A percentile compares a stretch with the other conserved stretches of the same genome.
phyloP scores from a whole-genome alignment of 2,888 invertebrate genomes.

The Cryptocheilus praepositus region DNA sequence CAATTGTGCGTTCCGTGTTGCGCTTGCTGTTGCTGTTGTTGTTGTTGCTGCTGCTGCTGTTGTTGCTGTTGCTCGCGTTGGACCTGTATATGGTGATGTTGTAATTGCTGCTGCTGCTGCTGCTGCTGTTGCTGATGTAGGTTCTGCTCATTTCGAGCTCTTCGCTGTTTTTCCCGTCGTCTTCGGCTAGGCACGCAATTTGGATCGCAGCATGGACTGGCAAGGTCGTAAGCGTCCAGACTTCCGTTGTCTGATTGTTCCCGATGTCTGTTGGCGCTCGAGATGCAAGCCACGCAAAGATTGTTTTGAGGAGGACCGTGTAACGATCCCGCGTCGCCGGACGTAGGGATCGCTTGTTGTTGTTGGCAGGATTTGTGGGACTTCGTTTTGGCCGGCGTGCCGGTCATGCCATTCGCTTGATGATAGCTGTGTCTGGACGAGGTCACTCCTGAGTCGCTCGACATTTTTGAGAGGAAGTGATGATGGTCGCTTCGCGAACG shows the following conservation, averaged over 20 bases:
- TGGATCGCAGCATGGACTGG: conserved; percentile 91
- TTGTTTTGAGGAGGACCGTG: conserved; percentile 56
- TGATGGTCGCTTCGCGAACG: conserved; percentile 82
- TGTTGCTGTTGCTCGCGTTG: conserved; percentile 47
- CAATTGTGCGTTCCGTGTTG: conserved; percentile 62
- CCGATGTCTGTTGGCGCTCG: conserved; percentile 66
- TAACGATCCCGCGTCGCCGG: conserved; percentile 32
- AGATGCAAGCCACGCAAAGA: conserved; percentile 72
- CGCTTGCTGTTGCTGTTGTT: conserved; percentile 44
- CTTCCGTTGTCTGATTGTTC: conserved; percentile 80
- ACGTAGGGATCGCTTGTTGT: conserved; percentile 34
- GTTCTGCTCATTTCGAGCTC: conserved; percentile 69
- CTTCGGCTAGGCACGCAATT: conserved; percentile 85
- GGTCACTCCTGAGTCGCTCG: conserved; percentile 70
- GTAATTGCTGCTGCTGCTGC: conserved; percentile 63
- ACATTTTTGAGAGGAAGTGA: conserved; percentile 80
- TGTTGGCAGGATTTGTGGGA: conserved; percentile 58
- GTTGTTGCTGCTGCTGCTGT: conserved; percentile 44
- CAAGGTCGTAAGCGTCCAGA: conserved; percentile 89
- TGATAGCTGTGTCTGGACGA: conserved; percentile 73
- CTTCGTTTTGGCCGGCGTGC: conserved; percentile 61
- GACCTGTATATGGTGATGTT: conserved; percentile 52
- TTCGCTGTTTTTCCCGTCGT: conserved; percentile 78
- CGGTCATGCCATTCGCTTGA: conserved; percentile 70
- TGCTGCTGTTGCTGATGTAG: conserved; percentile 60